A percentile compares a stretch with the other conserved stretches of the same genome.
Evolutionary conservation across 2,113 vertebrate species (phyloP).

Genomic region (Lampris megalopsis): DNA sequence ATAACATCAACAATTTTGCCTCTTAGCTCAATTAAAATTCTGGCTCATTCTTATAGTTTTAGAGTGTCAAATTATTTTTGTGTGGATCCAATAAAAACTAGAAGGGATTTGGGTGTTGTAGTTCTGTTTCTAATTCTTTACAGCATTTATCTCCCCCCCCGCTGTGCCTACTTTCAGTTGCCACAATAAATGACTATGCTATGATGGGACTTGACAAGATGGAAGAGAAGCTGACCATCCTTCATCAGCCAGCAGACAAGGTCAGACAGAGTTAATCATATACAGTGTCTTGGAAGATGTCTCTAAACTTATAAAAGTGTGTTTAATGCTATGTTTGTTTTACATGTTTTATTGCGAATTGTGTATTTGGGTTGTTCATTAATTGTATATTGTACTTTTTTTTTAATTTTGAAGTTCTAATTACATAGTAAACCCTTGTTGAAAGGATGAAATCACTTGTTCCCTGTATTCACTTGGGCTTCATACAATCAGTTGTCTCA

Average conservation of each 20-base stretch:
- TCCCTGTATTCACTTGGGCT: background rate
- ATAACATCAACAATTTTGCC: background rate
- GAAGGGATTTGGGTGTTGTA: too few species aligned
- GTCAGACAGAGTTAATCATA: conserved; percentile 67
- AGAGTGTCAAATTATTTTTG: background rate
- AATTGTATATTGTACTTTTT: too few species aligned
- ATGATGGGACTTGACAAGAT: conserved; percentile 90
- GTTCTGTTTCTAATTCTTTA: too few species aligned
- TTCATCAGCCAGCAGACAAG: conserved; percentile 92
- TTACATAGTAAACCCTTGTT: background rate
- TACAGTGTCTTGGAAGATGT: background rate
- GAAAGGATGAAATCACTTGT: background rate
- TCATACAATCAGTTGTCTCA: background rate
- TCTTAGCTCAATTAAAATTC: background rate
- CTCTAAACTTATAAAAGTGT: background rate
- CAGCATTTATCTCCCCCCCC: too few species aligned
- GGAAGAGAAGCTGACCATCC: conserved; percentile 89
- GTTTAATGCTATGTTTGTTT: too few species aligned
- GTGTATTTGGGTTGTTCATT: too few species aligned
- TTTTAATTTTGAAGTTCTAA: background rate
- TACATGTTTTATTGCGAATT: too few species aligned
- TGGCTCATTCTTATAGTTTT: background rate
- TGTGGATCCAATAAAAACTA: background rate
- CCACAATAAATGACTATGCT: conserved; percentile 88
- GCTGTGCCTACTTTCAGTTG: conserved; percentile 78